Conservation (phyloP, 2,797 vertebrate genomes). For the Psittacula derbiana region DNA sequence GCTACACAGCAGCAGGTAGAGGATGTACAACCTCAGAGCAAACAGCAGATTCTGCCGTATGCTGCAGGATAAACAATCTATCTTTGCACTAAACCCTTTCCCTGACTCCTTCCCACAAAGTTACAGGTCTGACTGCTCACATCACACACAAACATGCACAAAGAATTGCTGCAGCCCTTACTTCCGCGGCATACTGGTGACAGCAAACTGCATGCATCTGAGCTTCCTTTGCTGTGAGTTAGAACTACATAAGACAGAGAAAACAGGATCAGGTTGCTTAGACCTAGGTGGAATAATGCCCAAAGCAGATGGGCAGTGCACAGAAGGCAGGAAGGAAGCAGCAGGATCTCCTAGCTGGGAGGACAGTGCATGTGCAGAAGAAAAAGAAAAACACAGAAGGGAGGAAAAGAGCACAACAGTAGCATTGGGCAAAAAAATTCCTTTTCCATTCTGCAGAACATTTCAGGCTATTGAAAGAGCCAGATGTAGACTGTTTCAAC, state of each 20-base stretch:
- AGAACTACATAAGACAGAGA: not conserved
- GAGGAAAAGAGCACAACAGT: not conserved
- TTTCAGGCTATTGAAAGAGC: not conserved
- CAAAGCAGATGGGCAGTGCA: not conserved
- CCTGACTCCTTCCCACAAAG: not conserved
- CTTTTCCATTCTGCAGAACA: not conserved
- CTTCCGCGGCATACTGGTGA: not conserved
- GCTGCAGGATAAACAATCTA: not conserved
- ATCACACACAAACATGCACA: fast-evolving
- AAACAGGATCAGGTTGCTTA: not conserved
- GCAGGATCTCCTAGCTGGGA: not conserved
- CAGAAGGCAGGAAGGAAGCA: not conserved
- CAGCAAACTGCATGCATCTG: not conserved
- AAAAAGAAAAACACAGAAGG: not conserved
- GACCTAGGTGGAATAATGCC: not conserved
- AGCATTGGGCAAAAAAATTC: not conserved
- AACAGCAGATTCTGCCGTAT: not conserved
- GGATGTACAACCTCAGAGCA: not conserved
- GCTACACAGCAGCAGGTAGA: not conserved
- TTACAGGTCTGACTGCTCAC: not conserved
- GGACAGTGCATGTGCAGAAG: not conserved
- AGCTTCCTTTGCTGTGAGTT: not conserved
- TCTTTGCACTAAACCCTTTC: not conserved
- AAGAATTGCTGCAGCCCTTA: not conserved
- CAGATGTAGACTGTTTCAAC: not conserved